A percentile compares a stretch with the other conserved stretches of the same genome.
Evolutionary conservation across 2,113 vertebrate species (phyloP).

Genomic region (Merops nubicus): DNA sequence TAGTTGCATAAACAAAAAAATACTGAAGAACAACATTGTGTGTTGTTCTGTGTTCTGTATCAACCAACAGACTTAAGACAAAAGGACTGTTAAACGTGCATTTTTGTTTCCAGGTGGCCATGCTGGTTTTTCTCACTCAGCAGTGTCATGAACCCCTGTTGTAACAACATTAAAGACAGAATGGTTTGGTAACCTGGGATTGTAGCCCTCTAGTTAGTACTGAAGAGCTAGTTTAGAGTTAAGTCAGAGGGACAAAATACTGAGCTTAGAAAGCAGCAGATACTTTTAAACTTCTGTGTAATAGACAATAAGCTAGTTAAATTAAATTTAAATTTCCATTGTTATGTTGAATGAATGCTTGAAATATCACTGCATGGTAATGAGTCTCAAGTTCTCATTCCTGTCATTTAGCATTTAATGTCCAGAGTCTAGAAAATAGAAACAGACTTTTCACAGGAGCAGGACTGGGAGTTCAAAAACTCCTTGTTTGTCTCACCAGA

Average conservation of each 20-base stretch:
- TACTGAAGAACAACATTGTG: background rate
- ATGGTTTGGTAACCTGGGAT: background rate
- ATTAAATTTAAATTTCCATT: background rate
- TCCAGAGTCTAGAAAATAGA: background rate
- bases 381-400: background rate
- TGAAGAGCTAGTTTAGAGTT: background rate
- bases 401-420: background rate
- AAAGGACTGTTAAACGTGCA: background rate
- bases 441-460: background rate
- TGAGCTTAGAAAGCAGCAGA: background rate
- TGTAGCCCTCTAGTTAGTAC: background rate
- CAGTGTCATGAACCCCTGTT: background rate
- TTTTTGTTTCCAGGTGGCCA: background rate
- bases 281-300: background rate
- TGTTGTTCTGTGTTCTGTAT: background rate
- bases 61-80: background rate
- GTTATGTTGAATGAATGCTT: background rate
- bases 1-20: background rate
- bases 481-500: background rate
- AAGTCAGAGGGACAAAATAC: background rate
- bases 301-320: background rate
- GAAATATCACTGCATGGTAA: background rate
- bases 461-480: background rate
- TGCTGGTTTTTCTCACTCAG: background rate
- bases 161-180: background rate